Evolutionary conservation across 2,797 vertebrate species (phyloP), one percentile per base, ranked within the genome.

Genomic region (Hybognathus amarus): DNA sequence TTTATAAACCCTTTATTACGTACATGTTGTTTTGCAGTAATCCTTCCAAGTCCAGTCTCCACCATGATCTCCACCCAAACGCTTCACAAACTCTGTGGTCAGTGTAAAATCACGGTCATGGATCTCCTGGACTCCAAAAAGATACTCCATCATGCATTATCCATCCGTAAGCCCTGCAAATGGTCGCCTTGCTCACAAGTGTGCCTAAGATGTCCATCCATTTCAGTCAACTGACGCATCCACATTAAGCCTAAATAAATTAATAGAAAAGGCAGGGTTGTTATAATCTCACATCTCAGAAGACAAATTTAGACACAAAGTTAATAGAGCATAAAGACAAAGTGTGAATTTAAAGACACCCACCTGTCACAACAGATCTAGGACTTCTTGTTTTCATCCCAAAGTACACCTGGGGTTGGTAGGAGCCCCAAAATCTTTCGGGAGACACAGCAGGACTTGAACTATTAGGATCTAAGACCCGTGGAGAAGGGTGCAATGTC

Each of bases 11-110:
- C 24, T 17, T 3, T 67, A 27, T 4, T 67, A 27, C 92, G 93
- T 91, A 98, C 98, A 89, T 97, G 95, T 71, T 93, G 93, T 85
- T 95, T 94, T 24, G 93, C 97, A 0, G 95, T 97, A 88, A 99
- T 89, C 87, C 97, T 95, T n/a, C 98, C 97, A 99, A 42, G 96
- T 98, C 98, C 98, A 99, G 85, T 99, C 98, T 33, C 98, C 98
- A 6, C 98, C 98, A 0, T 99, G 97, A 6, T 91, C 85, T 3
- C 98, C 98, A 22, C 97, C 97, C 4, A 91, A 90, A 17, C 95
- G 92, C 90, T 99, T 99, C 61, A 97, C 96, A 69, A 98, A 97
- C 90, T 98, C 96, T 0, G 97, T 99, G 36, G 93, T 96, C 17
- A 99, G 91, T 17, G 88, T 86, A 89, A 98, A 93, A 18, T 94